These are phyloP conservation scores for Mongoloraphidia duomilia DNA, from an alignment of 2,888 invertebrate species.

Conservation along the genomic window DNA sequence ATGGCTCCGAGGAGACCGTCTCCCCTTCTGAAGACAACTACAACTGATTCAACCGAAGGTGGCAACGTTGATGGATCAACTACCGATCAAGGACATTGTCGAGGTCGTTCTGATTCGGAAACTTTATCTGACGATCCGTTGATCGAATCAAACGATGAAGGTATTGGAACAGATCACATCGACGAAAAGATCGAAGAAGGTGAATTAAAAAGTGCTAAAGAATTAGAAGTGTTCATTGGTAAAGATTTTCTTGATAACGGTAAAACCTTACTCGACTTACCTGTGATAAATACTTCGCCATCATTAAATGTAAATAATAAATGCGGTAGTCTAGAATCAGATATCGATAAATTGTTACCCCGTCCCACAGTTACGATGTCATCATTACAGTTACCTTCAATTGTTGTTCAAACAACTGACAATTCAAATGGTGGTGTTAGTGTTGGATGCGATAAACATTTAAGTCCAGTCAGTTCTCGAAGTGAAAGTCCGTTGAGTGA, in stretches of 20 bases:
- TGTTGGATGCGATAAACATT: constrained; percentile 33
- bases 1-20: constrained; percentile 35
- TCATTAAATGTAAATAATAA: constrained; percentile 39
- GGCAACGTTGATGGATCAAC: constrained; percentile 11
- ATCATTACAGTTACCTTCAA: constrained; percentile 43
- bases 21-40: constrained; percentile 45
- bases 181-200: constrained; percentile 57
- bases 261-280: constrained; percentile 32
- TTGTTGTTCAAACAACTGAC: constrained; percentile 32
- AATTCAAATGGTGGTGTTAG: constrained; percentile 25
- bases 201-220: constrained; percentile 51
- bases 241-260: constrained; percentile 27
- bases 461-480: constrained; percentile 63
- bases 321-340: constrained; percentile 39
- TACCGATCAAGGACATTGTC: constrained; percentile 32
- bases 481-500: constrained; percentile 69
- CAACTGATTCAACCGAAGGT: constrained; percentile 20
- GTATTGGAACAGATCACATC: constrained; percentile 57
- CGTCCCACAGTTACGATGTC: constrained; percentile 24
- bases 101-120: constrained; percentile 58
- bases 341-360: constrained; percentile 29
- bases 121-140: constrained; percentile 57
- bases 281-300: constrained; percentile 30
- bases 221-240: constrained; percentile 36
- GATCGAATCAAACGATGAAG: constrained; percentile 61